phyloP scores from a whole-genome alignment of 2,888 invertebrate species.

The Pilophorus perplexus region DNA sequence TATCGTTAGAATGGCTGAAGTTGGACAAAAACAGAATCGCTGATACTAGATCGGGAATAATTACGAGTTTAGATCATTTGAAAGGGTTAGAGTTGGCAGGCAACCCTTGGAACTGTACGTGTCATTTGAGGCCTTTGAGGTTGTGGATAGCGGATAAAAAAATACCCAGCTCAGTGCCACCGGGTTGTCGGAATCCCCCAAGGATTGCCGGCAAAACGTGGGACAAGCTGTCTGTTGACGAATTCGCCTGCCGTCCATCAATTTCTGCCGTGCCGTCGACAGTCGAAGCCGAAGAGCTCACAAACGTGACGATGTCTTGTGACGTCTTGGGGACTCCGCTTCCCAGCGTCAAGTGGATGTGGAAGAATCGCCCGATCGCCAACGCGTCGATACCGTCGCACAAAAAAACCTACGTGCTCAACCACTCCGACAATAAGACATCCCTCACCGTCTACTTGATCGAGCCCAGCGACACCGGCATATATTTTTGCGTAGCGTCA shows the following conservation, averaged over 20 bases:
- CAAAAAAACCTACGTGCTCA: conserved; percentile 47
- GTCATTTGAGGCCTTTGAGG: conserved; percentile 67
- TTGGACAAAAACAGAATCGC: conserved; percentile 71
- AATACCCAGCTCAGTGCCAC: conserved; percentile 69
- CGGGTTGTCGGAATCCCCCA: conserved; percentile 66
- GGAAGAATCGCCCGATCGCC: conserved; percentile 67
- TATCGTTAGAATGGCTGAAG: conserved; percentile 71
- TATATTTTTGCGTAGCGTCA: conserved; percentile 74
- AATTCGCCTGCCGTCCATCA: conserved; percentile 75
- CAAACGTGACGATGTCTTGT: conserved; percentile 71
- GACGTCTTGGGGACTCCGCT: conserved; percentile 68
- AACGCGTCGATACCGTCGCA: conserved; percentile 55
- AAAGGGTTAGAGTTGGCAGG: conserved; percentile 73
- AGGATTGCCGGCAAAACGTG: conserved; percentile 65
- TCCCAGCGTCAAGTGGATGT: conserved; percentile 70
- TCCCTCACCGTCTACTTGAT: conserved; percentile 53
- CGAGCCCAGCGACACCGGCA: conserved; percentile 71
- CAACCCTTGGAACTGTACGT: conserved; percentile 82
- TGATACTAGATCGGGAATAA: conserved; percentile 64
- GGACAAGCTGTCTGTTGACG: conserved; percentile 73
- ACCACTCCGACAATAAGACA: conserved; percentile 44
- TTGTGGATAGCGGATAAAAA: conserved; percentile 78
- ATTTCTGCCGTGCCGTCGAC: conserved; percentile 59
- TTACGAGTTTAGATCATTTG: conserved; percentile 66
- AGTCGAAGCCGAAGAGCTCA: conserved; percentile 67